phyloP scores from a whole-genome alignment of 2,113 vertebrate species.

The Gorsachius goisagi region DNA sequence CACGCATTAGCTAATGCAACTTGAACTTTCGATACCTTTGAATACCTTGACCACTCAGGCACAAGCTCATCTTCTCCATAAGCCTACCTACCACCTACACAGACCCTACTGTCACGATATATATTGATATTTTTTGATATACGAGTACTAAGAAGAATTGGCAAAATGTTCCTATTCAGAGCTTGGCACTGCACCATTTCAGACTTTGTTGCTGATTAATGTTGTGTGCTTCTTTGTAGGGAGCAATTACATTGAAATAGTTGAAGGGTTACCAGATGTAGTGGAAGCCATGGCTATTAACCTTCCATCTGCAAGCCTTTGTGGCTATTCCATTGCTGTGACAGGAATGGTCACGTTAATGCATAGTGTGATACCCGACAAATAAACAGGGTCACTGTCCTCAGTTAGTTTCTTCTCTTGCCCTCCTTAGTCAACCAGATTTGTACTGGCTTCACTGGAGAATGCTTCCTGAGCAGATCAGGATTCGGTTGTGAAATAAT shows the following conservation, averaged over 20 bases:
- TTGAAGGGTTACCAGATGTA: background rate
- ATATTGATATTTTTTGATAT: background rate
- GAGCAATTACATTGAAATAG: background rate
- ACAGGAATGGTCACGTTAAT: rapidly evolving
- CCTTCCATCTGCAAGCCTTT: background rate
- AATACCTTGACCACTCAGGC: background rate
- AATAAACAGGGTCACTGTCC: background rate
- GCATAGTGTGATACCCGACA: background rate
- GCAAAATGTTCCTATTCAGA: background rate
- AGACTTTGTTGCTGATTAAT: background rate
- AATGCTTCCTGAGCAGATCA: background rate
- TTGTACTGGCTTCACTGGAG: background rate
- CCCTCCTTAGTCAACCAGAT: background rate
- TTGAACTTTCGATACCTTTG: background rate
- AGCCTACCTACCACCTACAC: background rate
- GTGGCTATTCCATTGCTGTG: background rate
- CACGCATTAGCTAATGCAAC: background rate
- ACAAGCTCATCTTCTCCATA: background rate
- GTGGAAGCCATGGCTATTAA: background rate
- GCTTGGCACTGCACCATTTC: background rate
- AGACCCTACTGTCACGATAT: background rate
- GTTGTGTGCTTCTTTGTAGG: background rate
- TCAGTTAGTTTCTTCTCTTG: background rate
- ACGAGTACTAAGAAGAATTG: background rate
- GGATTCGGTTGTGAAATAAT: background rate